Percentiles rank a stretch among this genome's conserved stretches.
phyloP scores from a whole-genome alignment of 2,797 vertebrate genomes.

The Eleutherodactylus coqui region DNA sequence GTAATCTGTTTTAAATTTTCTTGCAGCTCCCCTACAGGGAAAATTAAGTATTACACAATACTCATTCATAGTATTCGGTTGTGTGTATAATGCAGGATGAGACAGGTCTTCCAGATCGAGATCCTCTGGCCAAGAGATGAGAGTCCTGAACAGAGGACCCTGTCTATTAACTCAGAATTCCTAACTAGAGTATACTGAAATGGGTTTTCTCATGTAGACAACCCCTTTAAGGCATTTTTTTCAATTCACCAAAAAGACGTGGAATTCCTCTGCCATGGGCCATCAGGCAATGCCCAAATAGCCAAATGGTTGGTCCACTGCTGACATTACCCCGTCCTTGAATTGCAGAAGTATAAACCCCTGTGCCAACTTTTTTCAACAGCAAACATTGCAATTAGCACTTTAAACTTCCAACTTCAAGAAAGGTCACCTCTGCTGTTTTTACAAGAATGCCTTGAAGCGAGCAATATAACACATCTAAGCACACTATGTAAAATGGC shows the following conservation, averaged over 20 bases:
- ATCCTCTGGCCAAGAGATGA: no score
- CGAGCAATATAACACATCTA: constrained; percentile 38
- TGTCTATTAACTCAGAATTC: no score
- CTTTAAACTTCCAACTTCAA: constrained; percentile 12
- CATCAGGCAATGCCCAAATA: background rate
- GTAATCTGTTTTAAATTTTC: no score
- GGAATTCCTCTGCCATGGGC: background rate
- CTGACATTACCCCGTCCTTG: background rate
- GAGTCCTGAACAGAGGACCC: no score
- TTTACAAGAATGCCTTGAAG: constrained; percentile 34
- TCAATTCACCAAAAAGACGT: background rate
- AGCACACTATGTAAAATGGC: constrained; percentile 41
- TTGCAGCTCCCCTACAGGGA: no score
- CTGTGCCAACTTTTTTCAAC: background rate
- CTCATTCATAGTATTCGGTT: no score
- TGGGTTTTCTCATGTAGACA: background rate
- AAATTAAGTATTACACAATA: no score
- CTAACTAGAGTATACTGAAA: background rate
- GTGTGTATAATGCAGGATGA: no score
- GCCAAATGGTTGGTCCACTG: background rate
- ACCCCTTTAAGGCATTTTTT: background rate
- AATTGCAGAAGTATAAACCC: background rate
- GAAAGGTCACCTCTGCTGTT: constrained; percentile 48
- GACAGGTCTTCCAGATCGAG: no score
- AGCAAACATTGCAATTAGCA: background rate